Evolutionary conservation across 2,113 vertebrate genomes (phyloP), one percentile per base, ranked within the genome.

Genomic region (Lanius collurio): DNA sequence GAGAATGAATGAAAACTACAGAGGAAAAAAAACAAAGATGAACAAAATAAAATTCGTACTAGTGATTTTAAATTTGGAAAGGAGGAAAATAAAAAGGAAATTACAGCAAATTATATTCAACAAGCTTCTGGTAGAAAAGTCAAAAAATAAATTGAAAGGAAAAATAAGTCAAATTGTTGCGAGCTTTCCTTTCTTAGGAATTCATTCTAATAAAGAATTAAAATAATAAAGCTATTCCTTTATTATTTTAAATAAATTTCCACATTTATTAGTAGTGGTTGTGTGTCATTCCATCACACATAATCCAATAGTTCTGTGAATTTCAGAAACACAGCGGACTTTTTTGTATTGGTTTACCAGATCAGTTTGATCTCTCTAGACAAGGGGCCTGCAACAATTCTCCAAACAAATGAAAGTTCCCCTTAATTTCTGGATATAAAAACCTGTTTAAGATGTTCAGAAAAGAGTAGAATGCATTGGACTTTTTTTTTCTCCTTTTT

Each of bases 401-500:
- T 56, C 49, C 27, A 71, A 52, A 47, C 3, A 83, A 76, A 22
- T 53, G 11, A 15, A 87, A 90, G 5, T 60, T 78, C 22, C 7
- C 15, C 12, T 80, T 69, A 31, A 52, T 71, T 71, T 87, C 33
- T 65, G n/a, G 42, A 65, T 55, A 47, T 6, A 81, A 31, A 37
- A 89, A 89, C 19, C 5, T 63, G 10, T 30, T 49, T 14, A 22
- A 65, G 9, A 10, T 78, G 6, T 42, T 73, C 41, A 74, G 80
- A 77, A 83, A 28, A 56, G 3, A 8, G 6, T 73, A 62, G 30
- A 63, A 62, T 42, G 23, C 56, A 4, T 63, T 70, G 20, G 17
- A 6, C 1, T 4, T 13, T 30, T 12, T 30, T 52, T n/a, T 21
- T 18, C 18, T 18, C 3, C 12, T 1, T 37, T 11, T 10, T 15